Conservation (phyloP, 2,888 invertebrate genomes). For the Pyrocoelia pectoralis region DNA sequence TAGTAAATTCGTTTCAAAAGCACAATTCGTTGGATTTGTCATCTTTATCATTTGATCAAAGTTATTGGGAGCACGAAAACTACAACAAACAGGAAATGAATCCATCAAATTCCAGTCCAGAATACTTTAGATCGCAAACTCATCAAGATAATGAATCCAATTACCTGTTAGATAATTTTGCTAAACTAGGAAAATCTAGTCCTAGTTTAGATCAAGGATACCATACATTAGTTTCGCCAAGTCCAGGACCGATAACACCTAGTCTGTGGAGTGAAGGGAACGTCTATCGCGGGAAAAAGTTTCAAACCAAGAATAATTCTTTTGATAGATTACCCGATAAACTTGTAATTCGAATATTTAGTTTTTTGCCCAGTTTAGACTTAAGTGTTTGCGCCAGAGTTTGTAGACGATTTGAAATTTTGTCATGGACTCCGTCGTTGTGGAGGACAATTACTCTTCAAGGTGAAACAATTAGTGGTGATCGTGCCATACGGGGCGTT, state of each 20-base stretch:
- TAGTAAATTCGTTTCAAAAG: conserved; percentile 47
- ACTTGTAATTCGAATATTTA: conserved; percentile 73
- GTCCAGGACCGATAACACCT: conserved; percentile 60
- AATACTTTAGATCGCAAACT: conserved; percentile 45
- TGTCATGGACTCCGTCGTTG: conserved; percentile 79
- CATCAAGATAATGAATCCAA: conserved; percentile 46
- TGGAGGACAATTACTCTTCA: conserved; percentile 75
- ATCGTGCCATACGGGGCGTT: conserved; percentile 71
- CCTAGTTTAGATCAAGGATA: conserved; percentile 83
- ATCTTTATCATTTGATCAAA: conserved; percentile 54
- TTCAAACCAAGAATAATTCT: conserved; percentile 57
- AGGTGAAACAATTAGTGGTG: conserved; percentile 69
- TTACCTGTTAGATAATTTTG: conserved; percentile 58
- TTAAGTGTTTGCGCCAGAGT: conserved; percentile 78
- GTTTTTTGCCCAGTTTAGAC: conserved; percentile 74
- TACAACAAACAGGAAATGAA: conserved; percentile 48
- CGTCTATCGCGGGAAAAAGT: conserved; percentile 51
- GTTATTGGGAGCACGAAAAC: conserved; percentile 57
- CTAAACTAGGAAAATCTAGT: conserved; percentile 63
- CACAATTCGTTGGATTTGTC: conserved; percentile 55
- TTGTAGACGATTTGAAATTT: conserved; percentile 76
- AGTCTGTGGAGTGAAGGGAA: conserved; percentile 57
- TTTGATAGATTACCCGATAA: conserved; percentile 75
- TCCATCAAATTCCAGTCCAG: conserved; percentile 45
- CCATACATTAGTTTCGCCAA: conserved; percentile 75